Conservation (phyloP, 64 coral and sea anemone species). For the Stichodactyla mertensii region DNA sequence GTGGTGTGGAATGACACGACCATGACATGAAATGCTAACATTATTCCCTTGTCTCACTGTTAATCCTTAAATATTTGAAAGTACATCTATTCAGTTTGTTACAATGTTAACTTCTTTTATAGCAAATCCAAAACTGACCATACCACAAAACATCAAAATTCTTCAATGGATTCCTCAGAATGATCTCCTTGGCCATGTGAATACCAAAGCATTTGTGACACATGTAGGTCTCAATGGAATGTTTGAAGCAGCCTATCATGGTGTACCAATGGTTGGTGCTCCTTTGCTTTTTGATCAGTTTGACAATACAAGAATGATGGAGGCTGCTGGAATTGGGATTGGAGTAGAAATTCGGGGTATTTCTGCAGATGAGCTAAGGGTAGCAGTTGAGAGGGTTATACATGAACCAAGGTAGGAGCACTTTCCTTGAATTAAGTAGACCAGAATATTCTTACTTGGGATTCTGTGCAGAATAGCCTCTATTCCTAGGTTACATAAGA, state of each 20-base stretch:
- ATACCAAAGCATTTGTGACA: constrained; percentile 5
- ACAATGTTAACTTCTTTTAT: not conserved
- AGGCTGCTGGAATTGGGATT: constrained; percentile 17
- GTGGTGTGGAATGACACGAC: no score
- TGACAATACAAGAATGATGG: not conserved
- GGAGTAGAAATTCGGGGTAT: constrained; percentile 12
- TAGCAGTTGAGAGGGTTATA: not conserved
- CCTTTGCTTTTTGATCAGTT: constrained; percentile 27
- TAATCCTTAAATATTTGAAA: no score
- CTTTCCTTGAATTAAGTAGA: no score
- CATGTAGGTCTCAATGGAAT: constrained; percentile 26
- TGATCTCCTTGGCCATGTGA: constrained; percentile 21
- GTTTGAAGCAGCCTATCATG: constrained; percentile 14
- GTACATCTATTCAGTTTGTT: no score
- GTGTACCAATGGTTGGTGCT: not conserved
- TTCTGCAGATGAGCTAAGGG: constrained; percentile 11
- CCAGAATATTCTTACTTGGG: no score
- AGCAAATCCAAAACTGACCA: not conserved
- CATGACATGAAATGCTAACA: no score
- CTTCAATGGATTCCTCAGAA: constrained; percentile 34
- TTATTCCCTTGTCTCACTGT: no score
- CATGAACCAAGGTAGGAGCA: constrained; percentile 16
- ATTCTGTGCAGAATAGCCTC: no score
- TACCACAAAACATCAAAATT: constrained; percentile 19
- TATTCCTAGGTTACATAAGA: no score